phyloP scores from a whole-genome alignment of 2,113 vertebrate genomes.

The Anoplopoma fimbria region DNA sequence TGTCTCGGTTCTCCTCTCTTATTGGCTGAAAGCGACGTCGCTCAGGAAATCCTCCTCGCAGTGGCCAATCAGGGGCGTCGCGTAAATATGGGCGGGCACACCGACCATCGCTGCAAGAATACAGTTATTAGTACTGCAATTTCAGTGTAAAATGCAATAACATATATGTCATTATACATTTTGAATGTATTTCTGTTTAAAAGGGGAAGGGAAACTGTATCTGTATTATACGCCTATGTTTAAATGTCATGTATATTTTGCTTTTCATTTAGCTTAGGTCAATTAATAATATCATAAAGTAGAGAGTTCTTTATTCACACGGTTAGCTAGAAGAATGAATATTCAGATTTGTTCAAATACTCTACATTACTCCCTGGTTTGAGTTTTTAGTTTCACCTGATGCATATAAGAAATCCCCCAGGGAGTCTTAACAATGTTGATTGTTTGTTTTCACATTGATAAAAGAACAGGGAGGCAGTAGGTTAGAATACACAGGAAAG shows the following conservation, averaged over 20 bases:
- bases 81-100: conserved; percentile 62
- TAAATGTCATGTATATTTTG: background rate
- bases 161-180: background rate
- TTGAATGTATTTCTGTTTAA: background rate
- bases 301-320: background rate
- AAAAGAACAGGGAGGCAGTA: background rate
- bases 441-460: background rate
- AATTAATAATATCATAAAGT: no score
- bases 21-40: conserved; percentile 78
- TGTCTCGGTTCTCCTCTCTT: conserved; percentile 41
- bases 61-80: conserved; percentile 46
- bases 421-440: background rate
- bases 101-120: background rate
- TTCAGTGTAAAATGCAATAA: background rate
- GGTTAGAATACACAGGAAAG: background rate
- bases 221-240: background rate
- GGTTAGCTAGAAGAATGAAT: background rate
- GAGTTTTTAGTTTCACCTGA: background rate
- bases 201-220: background rate
- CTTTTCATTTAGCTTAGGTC: background rate
- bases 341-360: background rate
- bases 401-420: background rate
- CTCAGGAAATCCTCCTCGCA: conserved; percentile 52
- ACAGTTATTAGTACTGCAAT: no score
- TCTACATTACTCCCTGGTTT: no score